Conservation (phyloP, 2,113 vertebrate genomes). For the Pituophis catenifer region DNA sequence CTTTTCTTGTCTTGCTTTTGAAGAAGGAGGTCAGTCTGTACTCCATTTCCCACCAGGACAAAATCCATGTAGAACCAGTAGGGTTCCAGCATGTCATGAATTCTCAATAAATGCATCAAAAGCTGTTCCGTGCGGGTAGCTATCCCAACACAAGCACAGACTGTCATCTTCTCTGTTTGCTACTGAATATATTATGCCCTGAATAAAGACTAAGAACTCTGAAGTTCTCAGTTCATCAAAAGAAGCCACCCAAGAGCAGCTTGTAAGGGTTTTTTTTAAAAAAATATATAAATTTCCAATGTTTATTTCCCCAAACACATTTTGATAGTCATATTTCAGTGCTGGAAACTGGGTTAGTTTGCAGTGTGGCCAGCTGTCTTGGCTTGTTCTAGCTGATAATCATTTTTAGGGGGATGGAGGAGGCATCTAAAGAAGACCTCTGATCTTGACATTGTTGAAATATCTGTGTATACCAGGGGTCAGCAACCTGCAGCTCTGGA, state of each 20-base stretch:
- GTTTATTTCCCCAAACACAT: background rate
- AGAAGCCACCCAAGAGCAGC: background rate
- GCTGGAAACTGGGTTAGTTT: background rate
- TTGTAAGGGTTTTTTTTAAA: background rate
- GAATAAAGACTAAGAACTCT: background rate
- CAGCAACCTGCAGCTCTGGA: no score
- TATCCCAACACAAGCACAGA: background rate
- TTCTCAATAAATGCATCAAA: background rate
- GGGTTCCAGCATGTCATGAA: no score
- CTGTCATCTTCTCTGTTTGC: background rate
- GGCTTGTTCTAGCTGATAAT: background rate
- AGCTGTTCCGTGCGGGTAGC: background rate
- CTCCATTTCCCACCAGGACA: background rate
- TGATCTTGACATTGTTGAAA: no score
- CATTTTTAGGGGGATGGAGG: no score
- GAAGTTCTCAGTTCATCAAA: background rate
- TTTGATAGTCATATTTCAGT: background rate
- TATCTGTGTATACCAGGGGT: no score
- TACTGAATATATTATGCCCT: background rate
- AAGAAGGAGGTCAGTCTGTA: background rate
- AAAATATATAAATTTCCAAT: background rate
- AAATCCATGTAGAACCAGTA: background rate
- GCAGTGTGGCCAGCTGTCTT: background rate
- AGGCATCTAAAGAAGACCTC: no score
- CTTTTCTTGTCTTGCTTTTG: background rate